Percentiles rank a stretch among this genome's conserved stretches.
These are phyloP conservation scores for Centropus unirufus DNA, from an alignment of 2,113 vertebrate genomes.

Conservation along the genomic window DNA sequence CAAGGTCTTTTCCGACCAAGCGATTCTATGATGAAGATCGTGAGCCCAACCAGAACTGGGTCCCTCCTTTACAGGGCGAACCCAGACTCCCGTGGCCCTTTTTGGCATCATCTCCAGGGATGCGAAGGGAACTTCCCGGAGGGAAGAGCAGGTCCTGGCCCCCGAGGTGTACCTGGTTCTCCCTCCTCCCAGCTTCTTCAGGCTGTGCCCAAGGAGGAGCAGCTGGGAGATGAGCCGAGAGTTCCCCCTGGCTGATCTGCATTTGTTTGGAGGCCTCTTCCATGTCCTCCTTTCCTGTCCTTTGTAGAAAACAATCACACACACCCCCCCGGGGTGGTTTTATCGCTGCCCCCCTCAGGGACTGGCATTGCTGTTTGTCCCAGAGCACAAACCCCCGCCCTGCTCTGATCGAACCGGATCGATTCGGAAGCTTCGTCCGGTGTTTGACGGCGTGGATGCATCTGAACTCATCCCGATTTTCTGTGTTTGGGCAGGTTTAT, in stretches of 20 bases:
- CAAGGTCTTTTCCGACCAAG: no score
- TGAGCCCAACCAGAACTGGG: background rate
- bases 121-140: background rate
- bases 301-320: constrained; percentile 53
- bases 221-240: background rate
- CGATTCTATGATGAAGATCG: background rate
- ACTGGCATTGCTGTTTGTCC: background rate
- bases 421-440: background rate
- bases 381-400: background rate
- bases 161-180: background rate
- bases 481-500: background rate
- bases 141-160: background rate
- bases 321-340: background rate
- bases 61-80: background rate
- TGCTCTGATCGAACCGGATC: background rate
- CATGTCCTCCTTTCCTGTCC: constrained; percentile 43
- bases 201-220: background rate
- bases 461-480: background rate
- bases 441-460: background rate
- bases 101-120: accelerated
- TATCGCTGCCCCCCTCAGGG: background rate
- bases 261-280: constrained; percentile 50
- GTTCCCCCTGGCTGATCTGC: constrained; percentile 12
- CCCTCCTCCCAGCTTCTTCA: background rate
- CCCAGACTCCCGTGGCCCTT: background rate